phyloP scores from a whole-genome alignment of 1,140 invertebrate species.

The Paralvinella palmiformis region DNA sequence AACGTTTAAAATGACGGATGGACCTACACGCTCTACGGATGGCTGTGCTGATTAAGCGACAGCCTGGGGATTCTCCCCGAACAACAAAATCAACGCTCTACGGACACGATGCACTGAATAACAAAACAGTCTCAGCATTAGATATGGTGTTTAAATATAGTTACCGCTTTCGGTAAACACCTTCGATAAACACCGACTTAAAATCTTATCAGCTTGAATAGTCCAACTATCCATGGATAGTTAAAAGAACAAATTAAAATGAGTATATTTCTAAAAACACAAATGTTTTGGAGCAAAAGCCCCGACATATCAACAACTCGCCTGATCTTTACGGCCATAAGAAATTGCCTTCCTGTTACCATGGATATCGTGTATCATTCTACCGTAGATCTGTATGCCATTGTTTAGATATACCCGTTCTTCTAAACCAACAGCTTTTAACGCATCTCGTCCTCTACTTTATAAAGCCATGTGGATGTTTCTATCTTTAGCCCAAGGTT shows the following conservation, averaged over 20 bases:
- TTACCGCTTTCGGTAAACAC: background rate
- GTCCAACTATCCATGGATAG: constrained; percentile 71
- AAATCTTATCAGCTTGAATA: background rate
- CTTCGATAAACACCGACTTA: background rate
- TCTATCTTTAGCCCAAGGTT: constrained; percentile 56
- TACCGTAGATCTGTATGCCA: constrained; percentile 82
- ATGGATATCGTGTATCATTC: constrained; percentile 78
- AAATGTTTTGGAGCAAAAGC: background rate
- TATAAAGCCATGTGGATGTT: constrained; percentile 95
- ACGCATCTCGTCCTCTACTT: constrained; percentile 70
- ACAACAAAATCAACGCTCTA: no score
- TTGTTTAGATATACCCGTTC: constrained; percentile 58
- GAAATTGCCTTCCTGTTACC: constrained; percentile 67
- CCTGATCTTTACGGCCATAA: constrained; percentile 67
- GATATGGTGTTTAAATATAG: no score
- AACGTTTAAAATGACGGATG: no score
- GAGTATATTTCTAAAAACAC: constrained; percentile 83
- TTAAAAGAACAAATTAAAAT: constrained; percentile 82
- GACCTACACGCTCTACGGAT: no score
- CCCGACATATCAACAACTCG: constrained; percentile 29
- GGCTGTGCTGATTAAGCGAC: no score
- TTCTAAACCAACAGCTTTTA: constrained; percentile 75
- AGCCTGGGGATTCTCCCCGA: no score
- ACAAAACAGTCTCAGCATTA: no score
- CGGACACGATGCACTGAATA: no score